Conservation (phyloP, 1,140 invertebrate species). For the Reticulitermes speratus region DNA sequence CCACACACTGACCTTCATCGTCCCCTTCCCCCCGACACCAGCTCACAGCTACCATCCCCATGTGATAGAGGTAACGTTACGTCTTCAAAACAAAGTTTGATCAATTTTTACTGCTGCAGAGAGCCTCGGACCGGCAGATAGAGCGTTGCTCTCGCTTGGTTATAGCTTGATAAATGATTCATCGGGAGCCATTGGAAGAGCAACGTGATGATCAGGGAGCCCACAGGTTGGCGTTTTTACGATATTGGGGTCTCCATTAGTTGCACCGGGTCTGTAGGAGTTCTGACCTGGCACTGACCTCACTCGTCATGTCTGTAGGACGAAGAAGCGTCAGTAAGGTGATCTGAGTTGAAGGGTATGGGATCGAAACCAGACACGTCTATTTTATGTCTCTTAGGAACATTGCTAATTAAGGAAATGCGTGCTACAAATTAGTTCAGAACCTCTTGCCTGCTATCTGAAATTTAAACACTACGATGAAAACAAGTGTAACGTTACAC, state of each 20-base stretch:
- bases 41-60: neutral
- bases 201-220: neutral
- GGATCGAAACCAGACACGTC: no score
- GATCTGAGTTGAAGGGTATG: no score
- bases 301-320: no score
- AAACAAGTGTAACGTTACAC: no score
- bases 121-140: neutral
- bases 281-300: neutral
- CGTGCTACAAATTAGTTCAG: no score
- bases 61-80: conserved; percentile 3
- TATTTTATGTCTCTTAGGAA: no score
- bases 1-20: neutral
- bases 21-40: neutral
- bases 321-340: no score
- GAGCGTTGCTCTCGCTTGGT: neutral
- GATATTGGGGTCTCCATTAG: neutral
- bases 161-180: conserved; percentile 14
- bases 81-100: conserved; percentile 12
- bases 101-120: conserved; percentile 5
- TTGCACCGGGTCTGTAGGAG: neutral
- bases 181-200: neutral
- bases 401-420: no score
- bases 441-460: no score
- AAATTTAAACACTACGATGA: no score
- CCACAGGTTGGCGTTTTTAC: neutral